Percentiles rank a stretch among this genome's conserved stretches.
These are phyloP conservation scores for Hippoglossus stenolepis DNA, from an alignment of 2,113 vertebrate genomes.

Conservation along the genomic window DNA sequence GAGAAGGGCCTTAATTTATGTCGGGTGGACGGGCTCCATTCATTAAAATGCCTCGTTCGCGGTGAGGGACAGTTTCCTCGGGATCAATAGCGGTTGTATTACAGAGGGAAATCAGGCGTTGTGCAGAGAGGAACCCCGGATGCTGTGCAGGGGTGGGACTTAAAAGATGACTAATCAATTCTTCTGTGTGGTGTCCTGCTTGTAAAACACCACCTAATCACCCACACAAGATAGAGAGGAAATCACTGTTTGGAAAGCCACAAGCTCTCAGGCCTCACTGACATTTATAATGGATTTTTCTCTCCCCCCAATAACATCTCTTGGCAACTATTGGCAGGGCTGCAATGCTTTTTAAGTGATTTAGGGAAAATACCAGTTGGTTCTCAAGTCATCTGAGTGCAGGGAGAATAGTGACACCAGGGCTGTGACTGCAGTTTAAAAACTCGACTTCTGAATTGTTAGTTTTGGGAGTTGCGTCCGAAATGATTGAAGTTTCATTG, in stretches of 20 bases:
- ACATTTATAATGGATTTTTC: neutral
- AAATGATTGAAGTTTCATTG: neutral
- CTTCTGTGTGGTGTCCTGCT: neutral
- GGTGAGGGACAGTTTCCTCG: constrained; percentile 3
- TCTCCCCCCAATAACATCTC: neutral
- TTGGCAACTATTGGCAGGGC: neutral
- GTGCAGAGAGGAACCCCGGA: constrained; percentile 15
- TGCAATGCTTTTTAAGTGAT: neutral
- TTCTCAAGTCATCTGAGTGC: neutral
- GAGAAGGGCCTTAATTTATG: constrained; percentile 43
- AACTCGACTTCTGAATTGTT: no score
- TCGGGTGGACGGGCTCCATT: constrained; percentile 48
- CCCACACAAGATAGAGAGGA: neutral
- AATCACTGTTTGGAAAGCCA: constrained; percentile 2
- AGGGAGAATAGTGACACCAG: neutral
- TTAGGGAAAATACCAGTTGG: neutral
- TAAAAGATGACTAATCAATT: constrained; percentile 52
- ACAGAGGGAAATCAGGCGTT: constrained; percentile 28
- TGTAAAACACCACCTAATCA: neutral
- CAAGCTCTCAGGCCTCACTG: neutral
- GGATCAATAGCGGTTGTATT: constrained; percentile 41
- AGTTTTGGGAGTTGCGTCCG: no score
- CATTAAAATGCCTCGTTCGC: constrained; percentile 43
- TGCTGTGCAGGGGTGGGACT: constrained; percentile 1
- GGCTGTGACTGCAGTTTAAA: no score